A percentile compares a stretch with the other conserved stretches of the same genome.
Conservation (phyloP, 53 echinoderm and acorn worm genomes). For the Henricia sp. region DNA sequence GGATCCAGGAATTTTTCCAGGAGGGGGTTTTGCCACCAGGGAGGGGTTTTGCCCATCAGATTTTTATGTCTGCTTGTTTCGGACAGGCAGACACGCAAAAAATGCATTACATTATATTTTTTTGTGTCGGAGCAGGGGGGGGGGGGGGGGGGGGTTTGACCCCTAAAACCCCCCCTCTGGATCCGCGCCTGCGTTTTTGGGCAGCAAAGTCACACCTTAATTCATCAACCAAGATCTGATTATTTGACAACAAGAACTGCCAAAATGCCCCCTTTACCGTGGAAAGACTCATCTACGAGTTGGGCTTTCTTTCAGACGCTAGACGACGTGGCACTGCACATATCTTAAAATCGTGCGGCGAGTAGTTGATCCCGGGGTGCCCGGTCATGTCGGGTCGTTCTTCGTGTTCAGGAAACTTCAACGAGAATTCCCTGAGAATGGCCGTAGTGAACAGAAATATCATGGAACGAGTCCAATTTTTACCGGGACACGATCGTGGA, state of each 20-base stretch:
- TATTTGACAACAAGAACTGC: not conserved
- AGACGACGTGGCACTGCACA: conserved; percentile 28
- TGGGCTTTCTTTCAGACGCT: not conserved
- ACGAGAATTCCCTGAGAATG: conserved; percentile 12
- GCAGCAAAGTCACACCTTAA: not conserved
- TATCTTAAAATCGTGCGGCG: conserved; percentile 26
- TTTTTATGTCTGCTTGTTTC: no score
- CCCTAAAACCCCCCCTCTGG: no score
- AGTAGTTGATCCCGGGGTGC: conserved; percentile 66
- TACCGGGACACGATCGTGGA: conserved; percentile 20
- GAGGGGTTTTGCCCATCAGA: no score
- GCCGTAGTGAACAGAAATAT: conserved; percentile 25
- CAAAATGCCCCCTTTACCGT: no score
- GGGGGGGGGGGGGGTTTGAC: no score
- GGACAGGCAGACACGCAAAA: no score
- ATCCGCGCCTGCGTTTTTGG: no score
- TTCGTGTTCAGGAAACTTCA: conserved; percentile 40
- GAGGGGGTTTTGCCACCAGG: no score
- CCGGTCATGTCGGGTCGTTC: conserved; percentile 47
- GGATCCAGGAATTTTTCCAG: no score
- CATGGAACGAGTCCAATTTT: conserved; percentile 35
- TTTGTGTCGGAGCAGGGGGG: no score
- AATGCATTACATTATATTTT: no score
- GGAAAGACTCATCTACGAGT: no score
- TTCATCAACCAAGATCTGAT: not conserved